phyloP scores from a whole-genome alignment of 2,113 vertebrate genomes.

The Echinops telfairi region DNA sequence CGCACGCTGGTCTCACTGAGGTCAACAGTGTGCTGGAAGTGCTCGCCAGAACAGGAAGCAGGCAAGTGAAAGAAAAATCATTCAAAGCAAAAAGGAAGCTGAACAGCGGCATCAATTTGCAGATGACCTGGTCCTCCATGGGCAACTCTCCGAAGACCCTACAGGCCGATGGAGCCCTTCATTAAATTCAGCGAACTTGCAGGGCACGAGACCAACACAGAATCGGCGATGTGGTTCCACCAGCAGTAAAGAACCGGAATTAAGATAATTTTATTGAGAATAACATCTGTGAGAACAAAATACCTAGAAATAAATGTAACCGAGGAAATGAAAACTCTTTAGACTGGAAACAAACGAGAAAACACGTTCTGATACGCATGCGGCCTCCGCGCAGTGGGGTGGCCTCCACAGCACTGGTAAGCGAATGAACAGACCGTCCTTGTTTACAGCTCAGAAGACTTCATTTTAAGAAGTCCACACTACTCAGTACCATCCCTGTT shows the following conservation, averaged over 20 bases:
- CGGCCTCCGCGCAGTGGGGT: background rate
- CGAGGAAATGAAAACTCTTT: background rate
- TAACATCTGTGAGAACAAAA: background rate
- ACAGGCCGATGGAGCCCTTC: no score
- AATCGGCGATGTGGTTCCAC: background rate
- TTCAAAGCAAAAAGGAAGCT: background rate
- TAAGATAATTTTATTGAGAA: background rate
- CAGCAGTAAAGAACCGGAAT: background rate
- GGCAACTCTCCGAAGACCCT: no score
- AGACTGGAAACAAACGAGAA: background rate
- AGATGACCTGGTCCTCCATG: background rate
- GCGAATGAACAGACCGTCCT: background rate
- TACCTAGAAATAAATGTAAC: background rate
- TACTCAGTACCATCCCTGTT: background rate
- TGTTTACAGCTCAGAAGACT: background rate
- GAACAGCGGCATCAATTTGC: background rate
- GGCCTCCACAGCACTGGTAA: background rate
- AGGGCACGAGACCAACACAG: background rate
- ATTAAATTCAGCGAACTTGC: background rate
- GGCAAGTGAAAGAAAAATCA: background rate
- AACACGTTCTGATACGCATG: no score
- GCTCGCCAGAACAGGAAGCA: background rate
- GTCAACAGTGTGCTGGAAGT: background rate
- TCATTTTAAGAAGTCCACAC: background rate
- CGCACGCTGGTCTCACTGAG: no score